A percentile compares a stretch with the other conserved stretches of the same genome.
Evolutionary conservation across 2,888 invertebrate species (phyloP).

Genomic region (Lochmaea crataegi): DNA sequence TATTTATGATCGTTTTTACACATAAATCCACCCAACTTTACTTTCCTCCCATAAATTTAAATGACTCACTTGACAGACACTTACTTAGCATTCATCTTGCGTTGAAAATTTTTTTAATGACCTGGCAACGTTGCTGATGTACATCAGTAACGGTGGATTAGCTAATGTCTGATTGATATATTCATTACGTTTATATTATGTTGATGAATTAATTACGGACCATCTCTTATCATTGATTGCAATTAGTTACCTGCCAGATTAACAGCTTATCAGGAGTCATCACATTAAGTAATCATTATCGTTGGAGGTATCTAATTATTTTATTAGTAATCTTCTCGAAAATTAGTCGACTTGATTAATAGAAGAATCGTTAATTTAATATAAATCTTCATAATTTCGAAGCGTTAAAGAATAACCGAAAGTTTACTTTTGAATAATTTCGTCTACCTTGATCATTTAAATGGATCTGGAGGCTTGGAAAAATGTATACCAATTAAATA

Average conservation of each 20-base stretch:
- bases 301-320: conserved; percentile 29
- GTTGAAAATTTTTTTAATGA: conserved; percentile 7
- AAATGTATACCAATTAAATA: too few relatives aligned
- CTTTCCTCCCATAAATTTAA: conserved; percentile 7
- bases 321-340: conserved; percentile 4
- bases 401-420: too few relatives aligned
- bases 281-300: conserved; percentile 48
- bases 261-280: conserved; percentile 51
- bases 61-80: conserved; percentile 9
- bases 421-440: too few relatives aligned
- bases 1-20: conserved; percentile 6
- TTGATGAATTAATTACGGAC: conserved; percentile 60
- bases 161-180: conserved; percentile 60
- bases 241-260: conserved; percentile 59
- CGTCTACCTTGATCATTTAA: too few relatives aligned
- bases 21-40: conserved; percentile 9
- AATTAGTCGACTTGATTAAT: conserved; percentile 2
- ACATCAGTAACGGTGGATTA: conserved; percentile 47
- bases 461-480: too few relatives aligned
- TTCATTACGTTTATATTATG: conserved; percentile 56
- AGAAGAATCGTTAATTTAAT: too few relatives aligned
- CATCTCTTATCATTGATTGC: conserved; percentile 58
- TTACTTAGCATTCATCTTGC: conserved; percentile 12
- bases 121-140: conserved; percentile 36
- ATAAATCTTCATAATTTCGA: too few relatives aligned